phyloP scores from a whole-genome alignment of 2,888 invertebrate species.

The Hanleya hanleyi region DNA sequence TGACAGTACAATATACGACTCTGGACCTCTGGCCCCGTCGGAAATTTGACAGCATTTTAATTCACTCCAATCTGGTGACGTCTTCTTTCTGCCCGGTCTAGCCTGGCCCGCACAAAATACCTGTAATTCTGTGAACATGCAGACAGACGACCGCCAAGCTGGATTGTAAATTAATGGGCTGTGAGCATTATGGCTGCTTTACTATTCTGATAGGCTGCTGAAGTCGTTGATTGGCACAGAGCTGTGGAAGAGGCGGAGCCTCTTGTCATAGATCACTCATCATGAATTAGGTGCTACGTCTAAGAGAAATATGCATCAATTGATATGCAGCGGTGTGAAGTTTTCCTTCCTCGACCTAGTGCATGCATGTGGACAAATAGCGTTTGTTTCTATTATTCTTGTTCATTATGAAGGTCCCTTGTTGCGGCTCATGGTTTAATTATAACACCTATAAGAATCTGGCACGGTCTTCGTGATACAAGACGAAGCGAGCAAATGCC shows the following conservation, averaged over 20 bases:
- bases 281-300: slow-evolving; percentile 3
- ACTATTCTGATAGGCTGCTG: neutral
- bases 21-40: no score
- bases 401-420: neutral
- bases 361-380: slow-evolving; percentile 1
- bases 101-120: no score
- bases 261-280: neutral
- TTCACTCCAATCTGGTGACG: no score
- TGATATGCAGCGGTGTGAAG: slow-evolving; percentile 10
- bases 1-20: no score
- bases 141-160: neutral
- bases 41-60: no score
- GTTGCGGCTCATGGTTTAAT: neutral
- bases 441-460: slow-evolving; percentile 4
- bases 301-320: slow-evolving; percentile 8
- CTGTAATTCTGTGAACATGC: no score
- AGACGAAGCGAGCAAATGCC: no score
- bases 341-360: neutral
- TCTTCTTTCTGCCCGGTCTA: no score
- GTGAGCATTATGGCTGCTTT: no score
- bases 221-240: neutral
- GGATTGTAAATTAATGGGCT: neutral
- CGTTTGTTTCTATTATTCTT: slow-evolving; percentile 5
- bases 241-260: neutral
- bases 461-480: no score